Evolutionary conservation across 2,888 invertebrate species (phyloP).

Genomic region (Cephus runcator): DNA sequence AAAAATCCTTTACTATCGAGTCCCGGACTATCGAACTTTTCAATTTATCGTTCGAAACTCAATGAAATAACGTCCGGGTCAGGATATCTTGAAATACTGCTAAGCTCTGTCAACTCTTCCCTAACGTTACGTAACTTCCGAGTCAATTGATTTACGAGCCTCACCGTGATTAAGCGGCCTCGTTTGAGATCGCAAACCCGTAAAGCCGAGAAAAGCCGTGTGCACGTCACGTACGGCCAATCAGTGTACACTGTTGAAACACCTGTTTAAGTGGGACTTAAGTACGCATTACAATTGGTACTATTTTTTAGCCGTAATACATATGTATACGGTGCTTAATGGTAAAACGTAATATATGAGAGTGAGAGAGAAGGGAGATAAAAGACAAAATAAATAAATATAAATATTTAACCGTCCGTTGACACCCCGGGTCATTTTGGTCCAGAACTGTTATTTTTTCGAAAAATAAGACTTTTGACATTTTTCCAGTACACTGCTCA

Average conservation of each 20-base stretch:
- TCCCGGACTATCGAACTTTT: not conserved
- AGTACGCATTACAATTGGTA: not conserved
- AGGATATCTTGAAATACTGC: not conserved
- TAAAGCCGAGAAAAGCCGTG: not conserved
- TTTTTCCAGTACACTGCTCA: too few species aligned
- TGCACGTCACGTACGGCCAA: slow-evolving; percentile 2
- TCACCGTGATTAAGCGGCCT: slow-evolving; percentile 19
- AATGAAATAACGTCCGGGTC: not conserved
- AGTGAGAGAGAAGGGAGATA: not conserved
- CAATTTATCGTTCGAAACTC: not conserved
- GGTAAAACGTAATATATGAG: not conserved
- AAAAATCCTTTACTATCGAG: not conserved
- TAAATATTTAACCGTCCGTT: not conserved
- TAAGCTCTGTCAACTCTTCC: slow-evolving; percentile 1
- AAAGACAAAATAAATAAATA: not conserved
- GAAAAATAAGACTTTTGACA: too few species aligned
- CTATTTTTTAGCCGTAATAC: not conserved
- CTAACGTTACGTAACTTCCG: not conserved
- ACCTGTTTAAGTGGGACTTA: not conserved
- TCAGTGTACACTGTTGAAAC: not conserved
- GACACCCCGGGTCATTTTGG: too few species aligned
- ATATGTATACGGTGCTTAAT: not conserved
- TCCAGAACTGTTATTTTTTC: too few species aligned
- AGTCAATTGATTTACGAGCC: slow-evolving; percentile 26
- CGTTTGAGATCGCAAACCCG: slow-evolving; percentile 6